Base-by-base conservation (phyloP, 1,140 invertebrate species). In the Lordiphosa collinella region DNA sequence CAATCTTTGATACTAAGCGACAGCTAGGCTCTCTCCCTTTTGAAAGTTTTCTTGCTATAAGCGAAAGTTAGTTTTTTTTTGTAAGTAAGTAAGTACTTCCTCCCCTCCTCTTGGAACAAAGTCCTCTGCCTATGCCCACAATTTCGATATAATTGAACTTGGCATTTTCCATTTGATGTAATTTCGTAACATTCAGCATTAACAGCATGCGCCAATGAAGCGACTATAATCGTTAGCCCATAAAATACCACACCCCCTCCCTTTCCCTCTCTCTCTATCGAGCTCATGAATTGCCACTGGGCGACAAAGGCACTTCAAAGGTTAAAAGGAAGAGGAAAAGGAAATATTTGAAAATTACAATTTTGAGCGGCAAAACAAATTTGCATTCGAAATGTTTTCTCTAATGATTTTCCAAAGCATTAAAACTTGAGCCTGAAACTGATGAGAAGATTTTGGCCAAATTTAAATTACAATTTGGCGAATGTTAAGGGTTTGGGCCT, bases 381-480 rank as follows among this genome's bases (percentile, higher is more conserved):
- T 70, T 70, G 66, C 66, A 70, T 70, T 55, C 62, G 61, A 61
- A 70, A 63, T 66, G 66, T 35, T 66, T 60, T 37, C 12, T 36
- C 62, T 69, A 69, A 65, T 70, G 66, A 70, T 66, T 70, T 66
- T 65, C 62, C 52, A 49, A 38, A 52, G 48, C 59, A 62, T 52
- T 47, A 41, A 37, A 67, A 46, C 57, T 56, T 36, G 50, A 41
- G 18, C 54, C 40, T n/a, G 18, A 43, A 36, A 18, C 10, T 38
- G 29, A 32, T 4, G 12, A 8, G 14, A 10, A 16, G 35, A 9
- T 10, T 48, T 48, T 12, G 14, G 14, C 11, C 25, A 31, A 34
- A 25, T 25, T 25, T 25, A 34, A 48, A 48, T 48, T 48, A 48
- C 46, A 48, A 29, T 44, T 34, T 48, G 12, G 31, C 13, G 16